Evolutionary conservation across 2,888 invertebrate species (phyloP).

Genomic region (Uloborus plumipes): DNA sequence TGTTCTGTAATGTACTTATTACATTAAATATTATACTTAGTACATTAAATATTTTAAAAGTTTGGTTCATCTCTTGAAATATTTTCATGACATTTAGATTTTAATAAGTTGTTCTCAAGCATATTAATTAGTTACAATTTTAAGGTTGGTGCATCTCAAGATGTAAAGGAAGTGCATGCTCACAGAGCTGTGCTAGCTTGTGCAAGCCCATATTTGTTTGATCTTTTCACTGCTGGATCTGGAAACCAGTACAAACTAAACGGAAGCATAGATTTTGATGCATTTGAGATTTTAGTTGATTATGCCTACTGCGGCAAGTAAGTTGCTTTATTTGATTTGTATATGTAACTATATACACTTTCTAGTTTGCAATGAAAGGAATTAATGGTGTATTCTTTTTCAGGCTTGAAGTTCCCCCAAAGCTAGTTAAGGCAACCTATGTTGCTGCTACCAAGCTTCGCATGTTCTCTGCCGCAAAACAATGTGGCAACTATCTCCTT

Average conservation of each 20-base stretch:
- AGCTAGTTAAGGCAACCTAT: conserved; percentile 82
- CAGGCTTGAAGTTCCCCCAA: conserved; percentile 74
- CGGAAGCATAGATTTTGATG: conserved; percentile 78
- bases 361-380: not conserved
- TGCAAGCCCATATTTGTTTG: conserved; percentile 82
- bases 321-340: conserved; percentile 40
- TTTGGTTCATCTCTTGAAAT: no score
- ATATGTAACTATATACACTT: not conserved
- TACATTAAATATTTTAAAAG: no score
- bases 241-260: conserved; percentile 72
- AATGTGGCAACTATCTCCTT: conserved; percentile 80
- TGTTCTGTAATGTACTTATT: no score
- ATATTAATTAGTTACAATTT: conserved; percentile 48
- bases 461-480: conserved; percentile 81
- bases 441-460: conserved; percentile 83
- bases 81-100: no score
- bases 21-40: no score
- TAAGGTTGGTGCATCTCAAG: conserved; percentile 76
- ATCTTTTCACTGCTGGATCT: conserved; percentile 77
- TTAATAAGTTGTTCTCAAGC: no score
- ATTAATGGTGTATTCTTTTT: not conserved
- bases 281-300: conserved; percentile 82
- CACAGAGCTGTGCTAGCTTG: conserved; percentile 86
- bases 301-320: conserved; percentile 85
- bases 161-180: conserved; percentile 78